A percentile compares a stretch with the other conserved stretches of the same genome.
These are phyloP conservation scores for Gorsachius magnificus DNA, from an alignment of 2,797 vertebrate genomes.

Conservation along the genomic window DNA sequence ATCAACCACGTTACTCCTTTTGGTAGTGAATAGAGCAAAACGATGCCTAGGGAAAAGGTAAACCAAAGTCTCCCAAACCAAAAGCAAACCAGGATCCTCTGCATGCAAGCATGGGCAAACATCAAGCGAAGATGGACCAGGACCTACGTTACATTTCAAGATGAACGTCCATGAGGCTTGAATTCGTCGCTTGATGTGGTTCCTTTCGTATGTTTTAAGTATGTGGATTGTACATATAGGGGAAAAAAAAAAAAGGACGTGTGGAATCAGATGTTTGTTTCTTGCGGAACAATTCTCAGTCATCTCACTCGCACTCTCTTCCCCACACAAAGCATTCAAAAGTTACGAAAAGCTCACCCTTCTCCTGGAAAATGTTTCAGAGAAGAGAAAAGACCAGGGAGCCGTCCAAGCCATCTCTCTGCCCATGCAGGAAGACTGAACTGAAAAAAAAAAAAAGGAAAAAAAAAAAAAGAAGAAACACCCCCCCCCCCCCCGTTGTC, in stretches of 20 bases:
- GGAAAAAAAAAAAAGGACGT: neutral
- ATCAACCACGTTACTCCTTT: neutral
- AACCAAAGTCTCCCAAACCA: conserved; percentile 33
- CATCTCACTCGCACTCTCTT: conserved; percentile 23
- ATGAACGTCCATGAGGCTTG: neutral
- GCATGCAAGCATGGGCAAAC: neutral
- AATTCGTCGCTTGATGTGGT: conserved; percentile 32
- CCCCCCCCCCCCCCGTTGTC: rapidly evolving
- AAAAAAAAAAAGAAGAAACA: rapidly evolving
- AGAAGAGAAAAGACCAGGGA: neutral
- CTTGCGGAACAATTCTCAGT: conserved; percentile 14
- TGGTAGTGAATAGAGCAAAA: neutral
- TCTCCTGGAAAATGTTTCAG: neutral
- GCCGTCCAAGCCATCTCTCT: neutral
- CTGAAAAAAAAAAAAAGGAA: neutral
- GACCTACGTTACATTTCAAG: conserved; percentile 38
- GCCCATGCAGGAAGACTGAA: neutral
- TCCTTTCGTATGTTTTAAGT: neutral
- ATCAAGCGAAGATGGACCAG: neutral
- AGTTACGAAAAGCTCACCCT: neutral
- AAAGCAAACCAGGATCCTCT: conserved; percentile 32
- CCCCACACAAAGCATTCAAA: conserved; percentile 15
- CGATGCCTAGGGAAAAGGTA: neutral
- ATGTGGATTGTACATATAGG: conserved; percentile 45
- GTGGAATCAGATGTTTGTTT: conserved; percentile 30